phyloP scores from a whole-genome alignment of 1,140 invertebrate species.

The Anoplolepis gracilipes region DNA sequence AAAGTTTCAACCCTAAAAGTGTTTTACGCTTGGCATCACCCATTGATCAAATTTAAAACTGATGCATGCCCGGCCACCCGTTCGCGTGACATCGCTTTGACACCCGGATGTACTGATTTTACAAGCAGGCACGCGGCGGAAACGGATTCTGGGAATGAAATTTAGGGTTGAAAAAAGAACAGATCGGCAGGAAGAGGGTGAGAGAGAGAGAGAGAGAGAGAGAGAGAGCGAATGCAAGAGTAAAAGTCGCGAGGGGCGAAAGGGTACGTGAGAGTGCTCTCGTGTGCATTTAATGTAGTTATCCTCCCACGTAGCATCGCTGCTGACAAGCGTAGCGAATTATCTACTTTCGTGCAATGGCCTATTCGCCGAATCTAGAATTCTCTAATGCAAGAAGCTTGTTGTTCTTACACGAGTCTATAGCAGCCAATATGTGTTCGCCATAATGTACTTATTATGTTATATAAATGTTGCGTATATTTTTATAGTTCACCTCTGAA shows the following conservation, averaged over 20 bases:
- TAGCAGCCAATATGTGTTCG: not conserved
- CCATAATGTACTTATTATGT: not conserved
- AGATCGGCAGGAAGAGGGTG: conserved; percentile 21
- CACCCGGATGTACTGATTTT: conserved; percentile 86
- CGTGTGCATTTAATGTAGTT: conserved; percentile 41
- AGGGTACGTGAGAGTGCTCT: conserved; percentile 49
- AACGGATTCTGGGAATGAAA: conserved; percentile 84
- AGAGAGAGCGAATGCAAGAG: conserved; percentile 59
- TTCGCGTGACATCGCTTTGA: conserved; percentile 84
- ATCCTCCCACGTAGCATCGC: conserved; percentile 55
- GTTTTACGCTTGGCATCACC: conserved; percentile 85
- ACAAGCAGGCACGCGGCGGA: conserved; percentile 85
- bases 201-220: conserved; percentile 35
- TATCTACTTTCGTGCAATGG: conserved; percentile 64
- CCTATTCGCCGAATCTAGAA: conserved; percentile 8
- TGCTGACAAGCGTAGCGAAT: conserved; percentile 69
- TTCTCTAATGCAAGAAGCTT: conserved; percentile 53
- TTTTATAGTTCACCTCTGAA: not conserved
- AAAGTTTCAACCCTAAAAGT: conserved; percentile 86
- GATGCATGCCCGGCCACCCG: conserved; percentile 73
- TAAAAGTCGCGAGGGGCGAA: conserved; percentile 36
- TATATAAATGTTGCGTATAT: not conserved
- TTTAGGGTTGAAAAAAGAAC: conserved; percentile 80
- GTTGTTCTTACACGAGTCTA: conserved; percentile 27
- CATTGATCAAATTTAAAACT: conserved; percentile 86